Percentiles rank a stretch among this genome's conserved stretches.
phyloP scores from a whole-genome alignment of 1,140 invertebrate species.

The Brachionus plicatilis region DNA sequence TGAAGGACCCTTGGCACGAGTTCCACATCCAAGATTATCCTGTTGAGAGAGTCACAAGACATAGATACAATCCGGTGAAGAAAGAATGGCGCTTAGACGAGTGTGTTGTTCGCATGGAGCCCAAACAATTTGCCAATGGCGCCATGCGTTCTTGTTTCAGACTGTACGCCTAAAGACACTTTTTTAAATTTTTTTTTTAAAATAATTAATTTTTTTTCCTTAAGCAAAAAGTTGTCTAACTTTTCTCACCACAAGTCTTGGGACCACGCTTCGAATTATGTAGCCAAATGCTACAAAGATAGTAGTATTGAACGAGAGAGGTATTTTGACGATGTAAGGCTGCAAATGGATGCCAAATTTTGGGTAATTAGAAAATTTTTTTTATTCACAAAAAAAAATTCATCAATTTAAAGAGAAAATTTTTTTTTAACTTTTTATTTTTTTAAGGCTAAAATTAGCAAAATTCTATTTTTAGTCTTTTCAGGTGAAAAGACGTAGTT shows the following conservation, averaged over 20 bases:
- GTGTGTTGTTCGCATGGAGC: constrained; percentile 57
- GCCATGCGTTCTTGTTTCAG: constrained; percentile 63
- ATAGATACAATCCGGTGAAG: constrained; percentile 56
- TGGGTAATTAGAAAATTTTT: constrained; percentile 49
- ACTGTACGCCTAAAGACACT: constrained; percentile 43
- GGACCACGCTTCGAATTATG: constrained; percentile 60
- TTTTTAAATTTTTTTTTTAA: background rate
- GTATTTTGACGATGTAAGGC: constrained; percentile 61
- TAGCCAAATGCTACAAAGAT: constrained; percentile 61
- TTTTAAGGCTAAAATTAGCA: no score
- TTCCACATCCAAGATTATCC: constrained; percentile 54
- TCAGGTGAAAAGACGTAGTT: no score
- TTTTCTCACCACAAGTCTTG: constrained; percentile 57
- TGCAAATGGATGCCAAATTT: constrained; percentile 64
- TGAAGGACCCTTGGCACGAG: constrained; percentile 56
- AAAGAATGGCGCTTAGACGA: constrained; percentile 57
- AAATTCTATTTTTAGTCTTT: no score
- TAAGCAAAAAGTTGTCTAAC: constrained; percentile 58
- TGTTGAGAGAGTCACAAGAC: constrained; percentile 51
- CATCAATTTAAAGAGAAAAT: no score
- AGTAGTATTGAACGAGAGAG: constrained; percentile 56
- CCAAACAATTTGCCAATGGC: constrained; percentile 59
- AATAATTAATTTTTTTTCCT: background rate
- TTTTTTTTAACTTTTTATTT: no score
- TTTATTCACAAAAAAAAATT: no score